Conservation (phyloP, 2,888 invertebrate genomes). For the Lamproptera curius region DNA sequence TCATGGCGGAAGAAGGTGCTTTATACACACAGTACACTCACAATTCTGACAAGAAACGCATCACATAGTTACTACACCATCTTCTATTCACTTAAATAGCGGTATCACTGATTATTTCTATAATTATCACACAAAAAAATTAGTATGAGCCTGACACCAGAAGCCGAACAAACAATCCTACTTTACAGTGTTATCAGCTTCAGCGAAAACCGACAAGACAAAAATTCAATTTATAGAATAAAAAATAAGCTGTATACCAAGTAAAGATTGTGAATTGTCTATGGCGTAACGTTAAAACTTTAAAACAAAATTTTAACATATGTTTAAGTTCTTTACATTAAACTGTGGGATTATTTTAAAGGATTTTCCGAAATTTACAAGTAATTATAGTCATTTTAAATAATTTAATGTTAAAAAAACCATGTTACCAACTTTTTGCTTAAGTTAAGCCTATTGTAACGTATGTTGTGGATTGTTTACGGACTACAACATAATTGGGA, state of each 20-base stretch:
- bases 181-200: conserved; percentile 42
- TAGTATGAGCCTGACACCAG: conserved; percentile 72
- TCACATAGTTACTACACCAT: conserved; percentile 59
- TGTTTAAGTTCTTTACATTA: too few species aligned
- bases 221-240: conserved; percentile 2
- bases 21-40: conserved; percentile 55
- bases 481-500: too few species aligned
- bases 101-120: conserved; percentile 57
- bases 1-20: conserved; percentile 69
- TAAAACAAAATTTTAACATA: too few species aligned
- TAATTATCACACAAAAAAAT: conserved; percentile 60
- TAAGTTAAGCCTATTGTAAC: too few species aligned
- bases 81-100: conserved; percentile 50
- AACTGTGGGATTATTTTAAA: too few species aligned
- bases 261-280: too few species aligned
- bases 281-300: too few species aligned
- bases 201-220: conserved; percentile 16
- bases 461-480: too few species aligned
- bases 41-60: conserved; percentile 50
- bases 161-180: conserved; percentile 74
- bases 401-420: too few species aligned
- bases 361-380: too few species aligned
- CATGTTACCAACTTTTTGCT: too few species aligned
- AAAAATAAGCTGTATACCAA: neutral
- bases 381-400: too few species aligned